These are phyloP conservation scores for Diploptera punctata DNA, from an alignment of 2,888 invertebrate species.

Conservation along the genomic window DNA sequence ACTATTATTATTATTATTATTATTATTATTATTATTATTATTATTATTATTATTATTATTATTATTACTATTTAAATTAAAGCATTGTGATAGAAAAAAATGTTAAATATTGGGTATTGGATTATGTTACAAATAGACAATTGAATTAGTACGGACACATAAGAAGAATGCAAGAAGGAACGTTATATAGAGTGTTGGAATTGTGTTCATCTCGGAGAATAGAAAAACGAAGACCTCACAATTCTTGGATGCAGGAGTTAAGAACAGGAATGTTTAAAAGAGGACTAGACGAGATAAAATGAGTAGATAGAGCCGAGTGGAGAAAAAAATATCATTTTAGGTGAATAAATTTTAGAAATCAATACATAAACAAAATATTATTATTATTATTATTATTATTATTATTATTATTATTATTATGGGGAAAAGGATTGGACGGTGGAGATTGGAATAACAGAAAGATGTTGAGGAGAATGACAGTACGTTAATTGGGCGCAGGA, in stretches of 20 bases:
- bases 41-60: not conserved
- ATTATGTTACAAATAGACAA: not conserved
- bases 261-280: not conserved
- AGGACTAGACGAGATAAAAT: not conserved
- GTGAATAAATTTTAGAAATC: not conserved
- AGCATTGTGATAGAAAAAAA: no score
- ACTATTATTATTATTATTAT: not conserved
- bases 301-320: not conserved
- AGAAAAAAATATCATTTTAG: not conserved
- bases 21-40: conserved; percentile 13
- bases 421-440: no score
- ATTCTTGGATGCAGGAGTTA: not conserved
- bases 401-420: not conserved
- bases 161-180: not conserved
- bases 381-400: not conserved
- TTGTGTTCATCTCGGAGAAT: not conserved
- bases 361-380: not conserved
- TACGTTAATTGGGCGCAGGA: no score
- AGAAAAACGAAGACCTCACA: not conserved
- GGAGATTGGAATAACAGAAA: no score
- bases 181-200: not conserved
- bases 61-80: not conserved
- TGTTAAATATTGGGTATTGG: not conserved
- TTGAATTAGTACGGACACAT: not conserved
- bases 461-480: no score